Percentiles rank a stretch among this genome's conserved stretches.
Evolutionary conservation across 2,113 vertebrate genomes (phyloP).

Genomic region (Thalassoma bifasciatum): DNA sequence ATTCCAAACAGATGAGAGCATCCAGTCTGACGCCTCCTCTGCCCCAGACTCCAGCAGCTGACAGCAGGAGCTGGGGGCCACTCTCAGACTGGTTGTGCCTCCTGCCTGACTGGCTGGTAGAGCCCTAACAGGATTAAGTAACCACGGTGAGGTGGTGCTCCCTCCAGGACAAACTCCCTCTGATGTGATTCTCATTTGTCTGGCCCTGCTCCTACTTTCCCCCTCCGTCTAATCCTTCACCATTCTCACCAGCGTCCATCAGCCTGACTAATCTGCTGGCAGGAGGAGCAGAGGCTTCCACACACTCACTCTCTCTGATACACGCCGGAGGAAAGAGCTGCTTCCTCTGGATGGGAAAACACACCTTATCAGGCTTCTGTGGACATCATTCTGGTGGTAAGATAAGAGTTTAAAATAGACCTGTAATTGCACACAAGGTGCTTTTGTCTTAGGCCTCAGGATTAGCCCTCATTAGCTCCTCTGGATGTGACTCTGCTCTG

Average conservation of each 20-base stretch:
- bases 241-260: conserved; percentile 67
- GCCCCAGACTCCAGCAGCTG: too few relatives aligned
- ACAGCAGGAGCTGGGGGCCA: too few relatives aligned
- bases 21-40: too few relatives aligned
- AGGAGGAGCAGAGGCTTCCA: conserved; percentile 36
- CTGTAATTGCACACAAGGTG: not conserved
- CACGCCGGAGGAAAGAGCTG: not conserved
- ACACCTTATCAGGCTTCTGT: not conserved
- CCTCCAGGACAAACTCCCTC: conserved; percentile 53
- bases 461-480: not conserved
- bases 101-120: conserved; percentile 12
- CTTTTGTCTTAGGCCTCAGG: not conserved
- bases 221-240: conserved; percentile 70
- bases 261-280: conserved; percentile 68
- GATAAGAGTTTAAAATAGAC: not conserved
- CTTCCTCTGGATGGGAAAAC: not conserved
- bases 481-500: not conserved
- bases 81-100: too few relatives aligned
- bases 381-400: conserved; percentile 41
- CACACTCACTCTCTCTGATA: not conserved
- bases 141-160: conserved; percentile 57
- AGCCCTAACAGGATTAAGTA: conserved; percentile 76
- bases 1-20: too few relatives aligned
- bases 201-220: conserved; percentile 58
- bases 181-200: conserved; percentile 73